Conservation (phyloP, 2,888 invertebrate genomes). For the Drosophila niveifrons region DNA sequence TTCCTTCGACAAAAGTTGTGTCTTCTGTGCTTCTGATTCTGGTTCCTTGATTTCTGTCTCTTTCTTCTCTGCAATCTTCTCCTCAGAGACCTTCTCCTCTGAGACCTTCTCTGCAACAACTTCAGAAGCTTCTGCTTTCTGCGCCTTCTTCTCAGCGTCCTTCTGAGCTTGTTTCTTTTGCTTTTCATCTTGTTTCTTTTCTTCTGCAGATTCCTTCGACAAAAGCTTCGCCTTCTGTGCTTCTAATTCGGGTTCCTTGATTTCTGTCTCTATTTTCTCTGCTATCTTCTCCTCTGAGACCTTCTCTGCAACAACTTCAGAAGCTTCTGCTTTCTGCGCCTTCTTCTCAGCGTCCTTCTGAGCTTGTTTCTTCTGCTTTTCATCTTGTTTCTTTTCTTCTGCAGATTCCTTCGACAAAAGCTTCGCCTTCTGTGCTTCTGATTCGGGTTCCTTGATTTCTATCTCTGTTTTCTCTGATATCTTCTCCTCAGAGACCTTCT, state of each 20-base stretch:
- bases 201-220: conserved; percentile 3
- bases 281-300: conserved; percentile 18
- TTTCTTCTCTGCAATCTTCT: conserved; percentile 1
- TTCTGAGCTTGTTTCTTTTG: conserved; percentile 18
- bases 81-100: conserved; percentile 18
- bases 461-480: conserved; percentile 28
- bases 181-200: neutral
- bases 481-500: conserved; percentile 12
- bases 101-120: conserved; percentile 21
- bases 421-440: conserved; percentile 11
- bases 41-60: conserved; percentile 28
- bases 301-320: conserved; percentile 28
- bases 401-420: conserved; percentile 1
- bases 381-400: conserved; percentile 17
- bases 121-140: conserved; percentile 34
- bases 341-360: conserved; percentile 14
- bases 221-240: conserved; percentile 4
- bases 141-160: conserved; percentile 12
- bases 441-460: conserved; percentile 3
- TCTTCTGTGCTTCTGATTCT: conserved; percentile 1
- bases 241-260: conserved; percentile 7
- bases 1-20: neutral
- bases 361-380: conserved; percentile 20
- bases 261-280: conserved; percentile 33
- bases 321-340: conserved; percentile 9